Conservation (phyloP, 2,797 vertebrate genomes). For the Somateria mollissima region DNA sequence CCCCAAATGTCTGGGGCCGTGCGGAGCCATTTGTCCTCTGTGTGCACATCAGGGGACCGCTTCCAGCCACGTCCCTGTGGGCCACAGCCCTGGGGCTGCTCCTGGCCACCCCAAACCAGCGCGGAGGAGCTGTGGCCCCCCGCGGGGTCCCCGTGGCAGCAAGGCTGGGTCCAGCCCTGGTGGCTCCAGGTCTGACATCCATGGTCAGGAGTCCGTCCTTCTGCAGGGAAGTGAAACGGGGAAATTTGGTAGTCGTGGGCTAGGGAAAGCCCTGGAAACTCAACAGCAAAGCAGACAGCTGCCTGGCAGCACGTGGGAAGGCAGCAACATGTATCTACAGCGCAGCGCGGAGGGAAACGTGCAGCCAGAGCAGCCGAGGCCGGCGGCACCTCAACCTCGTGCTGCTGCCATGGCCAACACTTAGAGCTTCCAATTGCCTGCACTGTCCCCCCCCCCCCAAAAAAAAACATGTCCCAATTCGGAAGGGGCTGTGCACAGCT, state of each 20-base stretch:
- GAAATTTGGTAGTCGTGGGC: not conserved
- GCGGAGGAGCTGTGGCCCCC: not conserved
- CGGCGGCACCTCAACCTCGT: not conserved
- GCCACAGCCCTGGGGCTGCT: not conserved
- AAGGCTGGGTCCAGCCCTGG: not conserved
- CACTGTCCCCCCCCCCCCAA: not conserved
- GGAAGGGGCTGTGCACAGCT: not conserved
- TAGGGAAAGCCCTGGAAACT: not conserved
- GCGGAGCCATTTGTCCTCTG: not conserved
- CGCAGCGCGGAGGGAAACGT: accelerated
- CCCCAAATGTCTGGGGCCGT: not conserved
- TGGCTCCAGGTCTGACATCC: not conserved
- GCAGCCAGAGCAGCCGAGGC: not conserved
- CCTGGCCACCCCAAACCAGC: accelerated
- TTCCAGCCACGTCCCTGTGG: accelerated
- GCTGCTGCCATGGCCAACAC: not conserved
- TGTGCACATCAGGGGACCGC: not conserved
- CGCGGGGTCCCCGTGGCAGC: not conserved
- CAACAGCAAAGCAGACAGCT: not conserved
- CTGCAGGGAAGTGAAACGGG: not conserved
- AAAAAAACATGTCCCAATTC: not conserved
- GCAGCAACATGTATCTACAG: not conserved
- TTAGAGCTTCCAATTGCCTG: not conserved
- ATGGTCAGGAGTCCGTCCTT: not conserved
- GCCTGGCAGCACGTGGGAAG: not conserved